Conservation (phyloP, 1,140 invertebrate genomes). For the Holotrichia oblita region DNA sequence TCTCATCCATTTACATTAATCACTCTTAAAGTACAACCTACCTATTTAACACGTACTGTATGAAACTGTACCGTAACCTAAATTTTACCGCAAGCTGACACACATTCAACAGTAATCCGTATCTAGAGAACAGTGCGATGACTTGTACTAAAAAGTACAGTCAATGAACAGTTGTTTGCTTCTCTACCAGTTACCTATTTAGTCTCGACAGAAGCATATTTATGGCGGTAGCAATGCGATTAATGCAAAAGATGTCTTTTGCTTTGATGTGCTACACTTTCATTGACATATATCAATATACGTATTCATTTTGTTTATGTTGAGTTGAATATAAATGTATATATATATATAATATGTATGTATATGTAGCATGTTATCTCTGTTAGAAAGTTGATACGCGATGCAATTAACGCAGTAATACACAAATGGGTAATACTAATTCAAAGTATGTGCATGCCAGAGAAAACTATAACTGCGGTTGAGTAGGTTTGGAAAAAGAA, state of each 20-base stretch:
- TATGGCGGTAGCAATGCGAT: background rate
- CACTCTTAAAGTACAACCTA: background rate
- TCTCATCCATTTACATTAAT: background rate
- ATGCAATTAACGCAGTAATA: too few relatives aligned
- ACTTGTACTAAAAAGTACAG: background rate
- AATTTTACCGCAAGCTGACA: conserved; percentile 30
- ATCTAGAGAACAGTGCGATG: background rate
- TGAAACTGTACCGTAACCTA: conserved; percentile 19
- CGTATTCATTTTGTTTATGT: too few relatives aligned
- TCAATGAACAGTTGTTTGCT: background rate
- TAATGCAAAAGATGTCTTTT: background rate
- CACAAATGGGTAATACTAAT: too few relatives aligned
- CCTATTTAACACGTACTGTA: background rate
- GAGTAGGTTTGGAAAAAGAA: too few relatives aligned
- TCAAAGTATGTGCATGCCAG: too few relatives aligned
- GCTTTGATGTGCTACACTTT: conserved; percentile 7
- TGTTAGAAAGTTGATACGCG: too few relatives aligned
- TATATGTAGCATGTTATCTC: too few relatives aligned
- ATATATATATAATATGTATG: too few relatives aligned
- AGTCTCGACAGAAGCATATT: background rate
- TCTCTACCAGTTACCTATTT: background rate
- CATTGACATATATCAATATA: conserved; percentile 25
- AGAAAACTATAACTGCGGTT: too few relatives aligned
- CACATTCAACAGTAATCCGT: conserved; percentile 12
- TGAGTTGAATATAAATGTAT: too few relatives aligned